These are phyloP conservation scores for Tyto alba DNA, from an alignment of 2,113 vertebrate genomes.

Conservation along the genomic window DNA sequence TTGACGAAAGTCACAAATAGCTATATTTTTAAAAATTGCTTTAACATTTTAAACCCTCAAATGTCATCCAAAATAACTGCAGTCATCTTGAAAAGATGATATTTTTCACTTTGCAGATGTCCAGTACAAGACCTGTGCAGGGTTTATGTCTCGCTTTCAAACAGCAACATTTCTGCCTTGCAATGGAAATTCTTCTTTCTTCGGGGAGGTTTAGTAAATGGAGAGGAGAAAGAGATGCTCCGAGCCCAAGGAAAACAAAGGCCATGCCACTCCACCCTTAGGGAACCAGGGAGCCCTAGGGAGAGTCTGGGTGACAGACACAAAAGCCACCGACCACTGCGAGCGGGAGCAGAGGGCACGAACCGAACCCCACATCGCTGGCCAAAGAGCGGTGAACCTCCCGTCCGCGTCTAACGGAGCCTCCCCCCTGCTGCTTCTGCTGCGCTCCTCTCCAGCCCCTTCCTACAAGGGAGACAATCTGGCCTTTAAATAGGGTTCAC, in stretches of 20 bases:
- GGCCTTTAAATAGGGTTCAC: background rate
- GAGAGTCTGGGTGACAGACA: background rate
- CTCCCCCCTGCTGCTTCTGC: background rate
- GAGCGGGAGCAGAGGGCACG: background rate
- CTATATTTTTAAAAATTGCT: slow-evolving; percentile 8
- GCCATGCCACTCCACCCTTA: background rate
- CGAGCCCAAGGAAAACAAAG: background rate
- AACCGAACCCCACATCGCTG: rapidly evolving
- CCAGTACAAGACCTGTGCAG: background rate
- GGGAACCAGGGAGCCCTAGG: background rate
- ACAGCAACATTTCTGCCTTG: background rate
- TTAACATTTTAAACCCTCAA: slow-evolving; percentile 43
- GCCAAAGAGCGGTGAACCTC: background rate
- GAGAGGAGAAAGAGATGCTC: background rate
- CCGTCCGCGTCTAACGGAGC: rapidly evolving
- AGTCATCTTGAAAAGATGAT: background rate
- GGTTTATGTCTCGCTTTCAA: background rate
- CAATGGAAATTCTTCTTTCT: background rate
- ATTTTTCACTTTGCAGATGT: background rate
- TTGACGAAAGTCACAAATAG: slow-evolving; percentile 6
- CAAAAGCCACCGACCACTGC: background rate
- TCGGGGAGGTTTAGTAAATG: background rate
- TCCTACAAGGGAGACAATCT: background rate
- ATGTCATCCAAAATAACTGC: slow-evolving; percentile 16
- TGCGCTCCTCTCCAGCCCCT: background rate